phyloP scores from a whole-genome alignment of 2,797 vertebrate species.

The Halcyon badia region DNA sequence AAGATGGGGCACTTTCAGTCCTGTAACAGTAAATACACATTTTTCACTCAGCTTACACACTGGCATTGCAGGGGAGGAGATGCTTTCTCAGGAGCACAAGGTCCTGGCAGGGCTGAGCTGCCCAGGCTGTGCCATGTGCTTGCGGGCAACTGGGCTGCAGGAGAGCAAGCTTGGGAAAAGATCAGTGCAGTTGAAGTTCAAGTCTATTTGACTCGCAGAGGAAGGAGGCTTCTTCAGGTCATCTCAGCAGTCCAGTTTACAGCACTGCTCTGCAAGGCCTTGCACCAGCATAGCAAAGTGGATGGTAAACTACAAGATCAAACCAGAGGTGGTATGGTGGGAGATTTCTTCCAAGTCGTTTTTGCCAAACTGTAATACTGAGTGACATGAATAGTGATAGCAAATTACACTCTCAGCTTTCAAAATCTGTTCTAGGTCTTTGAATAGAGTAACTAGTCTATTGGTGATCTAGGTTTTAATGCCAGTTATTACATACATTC shows the following conservation, averaged over 20 bases:
- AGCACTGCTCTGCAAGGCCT: background rate
- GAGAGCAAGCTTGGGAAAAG: background rate
- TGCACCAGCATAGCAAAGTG: background rate
- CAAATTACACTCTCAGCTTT: background rate
- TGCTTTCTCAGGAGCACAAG: rapidly evolving
- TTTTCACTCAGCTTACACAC: background rate
- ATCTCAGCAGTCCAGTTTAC: background rate
- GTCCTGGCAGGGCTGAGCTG: background rate
- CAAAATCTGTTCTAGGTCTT: background rate
- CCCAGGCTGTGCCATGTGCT: background rate
- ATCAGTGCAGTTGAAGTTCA: background rate
- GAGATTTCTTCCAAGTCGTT: background rate
- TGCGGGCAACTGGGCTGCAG: background rate
- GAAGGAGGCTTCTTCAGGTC: background rate
- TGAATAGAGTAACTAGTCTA: background rate
- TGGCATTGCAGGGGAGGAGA: background rate
- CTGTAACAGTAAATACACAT: background rate
- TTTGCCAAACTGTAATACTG: background rate
- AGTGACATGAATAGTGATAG: background rate
- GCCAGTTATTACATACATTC: background rate
- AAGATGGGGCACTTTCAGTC: background rate
- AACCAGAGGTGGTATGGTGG: background rate
- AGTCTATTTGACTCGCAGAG: background rate
- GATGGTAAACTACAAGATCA: background rate
- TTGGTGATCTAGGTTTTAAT: background rate